Base-by-base conservation (phyloP, 2,113 vertebrate species). In the Cyprinus carpio region DNA sequence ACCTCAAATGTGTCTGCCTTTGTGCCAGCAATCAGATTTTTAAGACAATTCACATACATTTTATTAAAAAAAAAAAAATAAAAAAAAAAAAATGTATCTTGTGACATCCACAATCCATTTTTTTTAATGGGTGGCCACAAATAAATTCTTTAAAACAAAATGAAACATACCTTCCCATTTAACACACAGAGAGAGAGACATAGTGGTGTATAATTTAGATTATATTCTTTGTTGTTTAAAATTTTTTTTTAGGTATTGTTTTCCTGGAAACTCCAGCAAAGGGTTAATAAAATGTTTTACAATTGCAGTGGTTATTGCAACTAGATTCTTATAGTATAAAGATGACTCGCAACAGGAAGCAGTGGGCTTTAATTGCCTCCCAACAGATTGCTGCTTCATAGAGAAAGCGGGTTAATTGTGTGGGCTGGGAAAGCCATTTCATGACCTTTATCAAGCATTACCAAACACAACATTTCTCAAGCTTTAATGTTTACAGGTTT, bases 391-490 rank as follows among this genome's bases (percentile, higher is more conserved):
- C 90, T 69, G 88, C 84, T 67, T 91, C 67, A 56, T 82, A 54
- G 51, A 88, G 88, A 90, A 94, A 92, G 83, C 92, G 88, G 89
- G 92, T 90, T 93, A 93, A 93, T 93, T 93, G 92, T 92, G 89
- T 89, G 84, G 89, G 90, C 89, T 72, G 62, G 74, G 86, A 84
- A 83, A 89, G 90, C 67, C 86, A 86, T 87, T 91, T 51, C 82
- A 64, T 86, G 89, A 93, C 92, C 91, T 91, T 89, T 88, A 81
- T 62, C 60, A 84, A 90, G 54, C 16, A 23, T 76, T 87, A 88
- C 84, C 87, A 91, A 89, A 75, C 84, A 51, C 85, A 79, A 86
- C 83, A 29, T 27, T 72, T 31, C 43, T 20, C 31, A 29, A 31
- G 43, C 31, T 51, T 82, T 85, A 49, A 34, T 69, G 72, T 72